Evolutionary conservation across 2,888 invertebrate species (phyloP), one percentile per base, ranked within the genome.

Genomic region (Philereme vetulata): DNA sequence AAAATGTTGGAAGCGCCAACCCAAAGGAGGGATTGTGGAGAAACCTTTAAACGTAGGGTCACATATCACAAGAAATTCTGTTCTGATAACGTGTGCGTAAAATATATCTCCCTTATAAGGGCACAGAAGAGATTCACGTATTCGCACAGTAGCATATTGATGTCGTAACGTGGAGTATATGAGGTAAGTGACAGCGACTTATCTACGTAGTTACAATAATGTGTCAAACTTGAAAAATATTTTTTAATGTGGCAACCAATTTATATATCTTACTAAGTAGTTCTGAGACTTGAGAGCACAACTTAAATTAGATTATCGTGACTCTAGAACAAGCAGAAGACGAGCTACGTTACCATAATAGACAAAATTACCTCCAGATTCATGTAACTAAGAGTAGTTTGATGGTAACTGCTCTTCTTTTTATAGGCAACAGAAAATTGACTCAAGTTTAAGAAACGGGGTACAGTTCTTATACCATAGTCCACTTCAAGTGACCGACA

Each of bases 61-160:
- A 61, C 52, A 61, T 62, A 64, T 68, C 68, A 60, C 59, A 67
- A 67, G 66, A 64, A 70, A 67, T 70, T 64, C 64, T 64, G 71
- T 69, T 66, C 57, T 68, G 69, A 69, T 71, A 65, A 67, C 66
- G 56, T 62, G 65, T 68, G 69, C 70, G 70, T 75, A 70, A 75
- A 75, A 75, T 76, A 75, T 72, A 75, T 73, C 66, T 72, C 67
- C 75, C 60, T 11, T 74, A 72, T 68, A 78, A 72, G 76, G 79
- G 52, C 71, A 75, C 53, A 64, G 66, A 68, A 74, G 74, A 75
- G 65, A 72, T 71, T 74, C 74, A 59, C 61, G 70, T 70, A 67
- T 70, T 71, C 68, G 64, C 62, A 70, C 75, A 70, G 76, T 76
- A 75, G 79, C 75, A 64, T 69, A 69, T 71, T 68, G 64, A 68